Evolutionary conservation across 1,140 invertebrate genomes (phyloP).

Genomic region (Neoseiulus cucumeris): DNA sequence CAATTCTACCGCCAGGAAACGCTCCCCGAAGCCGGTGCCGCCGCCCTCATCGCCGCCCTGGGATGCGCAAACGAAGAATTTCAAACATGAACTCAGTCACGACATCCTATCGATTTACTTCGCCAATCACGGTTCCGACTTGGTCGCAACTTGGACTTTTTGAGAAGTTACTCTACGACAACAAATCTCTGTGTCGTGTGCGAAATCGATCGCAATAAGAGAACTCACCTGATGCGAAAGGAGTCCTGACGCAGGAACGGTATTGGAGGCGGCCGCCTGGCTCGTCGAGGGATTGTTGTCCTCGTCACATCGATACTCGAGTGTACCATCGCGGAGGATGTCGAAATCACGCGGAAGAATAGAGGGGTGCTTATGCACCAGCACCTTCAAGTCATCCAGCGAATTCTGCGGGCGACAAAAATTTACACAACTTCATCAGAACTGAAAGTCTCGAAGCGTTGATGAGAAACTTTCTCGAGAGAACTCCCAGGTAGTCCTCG

Average conservation of each 20-base stretch:
- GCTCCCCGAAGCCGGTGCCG: neutral
- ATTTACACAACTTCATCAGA: neutral
- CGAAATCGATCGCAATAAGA: too few species aligned
- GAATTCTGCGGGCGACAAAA: constrained; percentile 20
- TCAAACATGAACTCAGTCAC: neutral
- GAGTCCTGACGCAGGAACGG: neutral
- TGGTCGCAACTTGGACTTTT: too few species aligned
- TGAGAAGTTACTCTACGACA: too few species aligned
- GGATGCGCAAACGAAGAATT: constrained; percentile 5
- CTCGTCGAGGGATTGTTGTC: neutral
- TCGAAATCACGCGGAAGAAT: constrained; percentile 78
- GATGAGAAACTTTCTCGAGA: too few species aligned
- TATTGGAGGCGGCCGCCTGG: too few species aligned
- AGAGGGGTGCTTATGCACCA: constrained; percentile 46
- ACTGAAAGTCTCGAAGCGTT: too few species aligned
- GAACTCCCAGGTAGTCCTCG: too few species aligned
- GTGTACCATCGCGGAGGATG: constrained; percentile 32
- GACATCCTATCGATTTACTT: too few species aligned
- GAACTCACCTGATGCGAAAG: constrained; percentile 16
- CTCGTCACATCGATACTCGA: neutral
- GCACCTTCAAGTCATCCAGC: constrained; percentile 23
- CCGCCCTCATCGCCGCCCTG: neutral
- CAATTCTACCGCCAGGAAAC: neutral
- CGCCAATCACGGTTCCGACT: too few species aligned
- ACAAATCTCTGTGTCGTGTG: too few species aligned